Evolutionary conservation across 2,888 invertebrate species (phyloP).

Genomic region (Tanypteryx hageni): DNA sequence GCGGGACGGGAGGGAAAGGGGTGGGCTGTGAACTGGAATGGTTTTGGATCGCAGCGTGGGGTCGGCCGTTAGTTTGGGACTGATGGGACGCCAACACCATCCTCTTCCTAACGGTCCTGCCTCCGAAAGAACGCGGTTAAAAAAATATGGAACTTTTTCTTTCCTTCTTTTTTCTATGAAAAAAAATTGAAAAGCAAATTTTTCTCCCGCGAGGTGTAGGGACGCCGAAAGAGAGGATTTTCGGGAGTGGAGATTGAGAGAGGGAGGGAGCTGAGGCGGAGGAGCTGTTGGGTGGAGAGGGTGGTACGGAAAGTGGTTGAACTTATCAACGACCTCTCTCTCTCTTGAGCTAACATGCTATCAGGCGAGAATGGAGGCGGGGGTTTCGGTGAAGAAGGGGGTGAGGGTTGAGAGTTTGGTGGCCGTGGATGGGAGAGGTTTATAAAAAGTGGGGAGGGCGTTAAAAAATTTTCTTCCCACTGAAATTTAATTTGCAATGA

Average conservation of each 20-base stretch:
- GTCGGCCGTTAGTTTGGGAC: slow-evolving; percentile 50
- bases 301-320: slow-evolving; percentile 53
- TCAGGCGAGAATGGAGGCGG: slow-evolving; percentile 47
- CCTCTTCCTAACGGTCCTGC: neutral
- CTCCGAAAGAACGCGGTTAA: neutral
- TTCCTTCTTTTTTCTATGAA: neutral
- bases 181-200: slow-evolving; percentile 20
- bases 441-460: neutral
- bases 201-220: neutral
- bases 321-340: slow-evolving; percentile 59
- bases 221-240: neutral
- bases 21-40: neutral
- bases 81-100: slow-evolving; percentile 44
- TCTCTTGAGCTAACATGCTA: slow-evolving; percentile 57
- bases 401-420: neutral
- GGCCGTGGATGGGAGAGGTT: neutral
- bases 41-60: slow-evolving; percentile 27
- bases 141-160: neutral
- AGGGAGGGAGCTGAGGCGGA: neutral
- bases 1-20: neutral
- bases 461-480: slow-evolving; percentile 42
- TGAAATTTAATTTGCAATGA: slow-evolving; percentile 62
- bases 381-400: neutral
- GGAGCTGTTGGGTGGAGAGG: neutral
- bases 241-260: neutral